These are phyloP conservation scores for Aurelia sp. DNA, from an alignment of 30 jellyfish, hydroid and myxozoan genomes.

Conservation along the genomic window DNA sequence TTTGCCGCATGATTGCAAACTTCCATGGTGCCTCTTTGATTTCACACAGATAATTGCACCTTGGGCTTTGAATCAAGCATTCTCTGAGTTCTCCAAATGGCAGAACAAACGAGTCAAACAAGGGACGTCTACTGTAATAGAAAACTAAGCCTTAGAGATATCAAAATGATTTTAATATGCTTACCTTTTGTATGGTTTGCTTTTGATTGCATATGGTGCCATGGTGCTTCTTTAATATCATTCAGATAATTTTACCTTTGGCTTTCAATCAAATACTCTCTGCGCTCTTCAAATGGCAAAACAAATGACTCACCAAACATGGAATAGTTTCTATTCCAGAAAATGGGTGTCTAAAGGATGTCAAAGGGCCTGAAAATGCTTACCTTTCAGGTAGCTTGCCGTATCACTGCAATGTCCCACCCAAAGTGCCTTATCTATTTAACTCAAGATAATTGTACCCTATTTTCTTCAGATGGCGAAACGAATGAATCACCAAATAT, in stretches of 20 bases:
- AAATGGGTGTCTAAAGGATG: too few species aligned
- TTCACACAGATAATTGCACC: slow-evolving; percentile 37
- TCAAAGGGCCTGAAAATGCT: neutral
- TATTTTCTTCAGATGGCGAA: slow-evolving; percentile 34
- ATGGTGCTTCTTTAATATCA: slow-evolving; percentile 53
- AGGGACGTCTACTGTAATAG: too few species aligned
- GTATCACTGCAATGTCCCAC: slow-evolving; percentile 11
- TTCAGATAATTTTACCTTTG: slow-evolving; percentile 45
- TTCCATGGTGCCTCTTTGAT: slow-evolving; percentile 50
- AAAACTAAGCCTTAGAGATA: too few species aligned
- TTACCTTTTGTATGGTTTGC: slow-evolving; percentile 54
- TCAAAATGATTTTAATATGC: neutral
- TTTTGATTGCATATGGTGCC: slow-evolving; percentile 16
- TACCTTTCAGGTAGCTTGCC: slow-evolving; percentile 51
- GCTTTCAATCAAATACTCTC: slow-evolving; percentile 60
- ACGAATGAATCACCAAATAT: slow-evolving; percentile 13
- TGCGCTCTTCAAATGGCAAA: slow-evolving; percentile 37
- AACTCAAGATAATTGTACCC: slow-evolving; percentile 39
- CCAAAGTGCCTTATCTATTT: slow-evolving; percentile 42
- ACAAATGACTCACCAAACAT: slow-evolving; percentile 17
- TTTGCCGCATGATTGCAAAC: slow-evolving; percentile 8
- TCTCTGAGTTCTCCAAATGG: slow-evolving; percentile 51
- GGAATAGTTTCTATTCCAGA: neutral
- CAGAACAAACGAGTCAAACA: too few species aligned
- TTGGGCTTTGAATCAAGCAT: slow-evolving; percentile 50